Percentiles rank a stretch among this genome's conserved stretches.
phyloP scores from a whole-genome alignment of 2,797 vertebrate species.

The Fundulus diaphanus region DNA sequence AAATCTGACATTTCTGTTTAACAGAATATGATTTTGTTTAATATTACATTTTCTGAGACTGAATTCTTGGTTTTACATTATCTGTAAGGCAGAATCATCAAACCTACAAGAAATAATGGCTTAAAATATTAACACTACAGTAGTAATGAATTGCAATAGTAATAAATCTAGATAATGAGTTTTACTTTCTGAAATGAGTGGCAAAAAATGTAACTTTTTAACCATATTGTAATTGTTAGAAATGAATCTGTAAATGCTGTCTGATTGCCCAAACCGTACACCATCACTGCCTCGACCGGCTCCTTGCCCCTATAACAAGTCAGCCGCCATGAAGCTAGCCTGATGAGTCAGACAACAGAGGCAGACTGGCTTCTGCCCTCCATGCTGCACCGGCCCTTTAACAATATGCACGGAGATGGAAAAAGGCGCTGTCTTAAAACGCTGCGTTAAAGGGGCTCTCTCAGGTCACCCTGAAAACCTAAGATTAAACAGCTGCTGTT shows the following conservation, averaged over 20 bases:
- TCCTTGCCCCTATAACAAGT: neutral
- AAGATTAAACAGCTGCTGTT: neutral
- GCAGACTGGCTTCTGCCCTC: neutral
- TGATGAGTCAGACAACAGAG: neutral
- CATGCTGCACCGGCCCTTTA: neutral
- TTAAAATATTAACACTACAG: too few species aligned
- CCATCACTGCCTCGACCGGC: neutral
- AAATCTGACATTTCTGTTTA: too few species aligned
- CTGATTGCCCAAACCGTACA: neutral
- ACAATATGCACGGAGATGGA: neutral
- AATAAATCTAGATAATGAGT: too few species aligned
- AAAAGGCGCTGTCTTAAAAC: neutral
- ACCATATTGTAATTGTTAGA: too few species aligned
- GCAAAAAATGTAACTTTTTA: neutral
- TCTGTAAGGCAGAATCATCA: too few species aligned
- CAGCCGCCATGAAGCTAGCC: neutral
- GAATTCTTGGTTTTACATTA: too few species aligned
- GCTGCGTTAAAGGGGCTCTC: neutral
- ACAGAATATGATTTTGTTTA: too few species aligned
- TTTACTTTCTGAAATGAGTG: neutral
- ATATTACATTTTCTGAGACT: too few species aligned
- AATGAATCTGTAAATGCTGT: neutral
- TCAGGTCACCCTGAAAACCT: neutral
- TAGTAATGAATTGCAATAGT: too few species aligned
- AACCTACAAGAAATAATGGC: too few species aligned